A percentile compares a stretch with the other conserved stretches of the same genome.
Conservation (phyloP, 2,888 invertebrate species). For the Graphium colonna region DNA sequence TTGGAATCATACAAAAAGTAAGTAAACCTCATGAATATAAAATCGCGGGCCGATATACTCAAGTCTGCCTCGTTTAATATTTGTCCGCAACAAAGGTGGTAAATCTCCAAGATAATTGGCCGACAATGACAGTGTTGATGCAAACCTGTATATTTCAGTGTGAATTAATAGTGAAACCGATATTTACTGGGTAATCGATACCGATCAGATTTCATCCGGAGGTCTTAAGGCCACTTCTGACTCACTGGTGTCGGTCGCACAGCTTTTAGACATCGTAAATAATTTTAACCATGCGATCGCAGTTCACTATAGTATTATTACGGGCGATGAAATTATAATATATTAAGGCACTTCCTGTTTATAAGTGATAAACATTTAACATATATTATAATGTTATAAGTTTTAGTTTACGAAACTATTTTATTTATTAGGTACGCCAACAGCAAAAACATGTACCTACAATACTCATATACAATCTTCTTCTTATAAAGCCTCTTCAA, state of each 20-base stretch:
- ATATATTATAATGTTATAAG: too few species aligned
- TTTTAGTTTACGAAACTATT: too few species aligned
- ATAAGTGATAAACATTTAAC: too few species aligned
- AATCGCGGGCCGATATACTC: neutral
- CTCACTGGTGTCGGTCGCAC: constrained; percentile 12
- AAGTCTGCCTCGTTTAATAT: constrained; percentile 18
- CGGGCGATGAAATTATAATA: neutral
- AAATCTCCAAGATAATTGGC: constrained; percentile 42
- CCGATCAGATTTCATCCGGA: constrained; percentile 25
- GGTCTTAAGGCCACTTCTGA: constrained; percentile 23
- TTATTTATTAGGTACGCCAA: too few species aligned
- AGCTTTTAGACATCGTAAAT: constrained; percentile 1
- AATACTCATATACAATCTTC: too few species aligned
- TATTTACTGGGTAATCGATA: constrained; percentile 29
- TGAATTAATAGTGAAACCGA: constrained; percentile 30
- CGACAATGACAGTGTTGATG: constrained; percentile 31
- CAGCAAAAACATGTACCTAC: too few species aligned
- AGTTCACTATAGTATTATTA: constrained; percentile 1
- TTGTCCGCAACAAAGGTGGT: constrained; percentile 28
- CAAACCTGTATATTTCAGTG: constrained; percentile 32
- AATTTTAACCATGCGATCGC: neutral
- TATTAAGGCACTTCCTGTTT: neutral
- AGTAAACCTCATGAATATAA: too few species aligned
- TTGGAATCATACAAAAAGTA: neutral
- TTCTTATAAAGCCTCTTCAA: too few species aligned